Base-by-base conservation (phyloP, 2,888 invertebrate genomes). In the Temnothorax rugatulus region DNA sequence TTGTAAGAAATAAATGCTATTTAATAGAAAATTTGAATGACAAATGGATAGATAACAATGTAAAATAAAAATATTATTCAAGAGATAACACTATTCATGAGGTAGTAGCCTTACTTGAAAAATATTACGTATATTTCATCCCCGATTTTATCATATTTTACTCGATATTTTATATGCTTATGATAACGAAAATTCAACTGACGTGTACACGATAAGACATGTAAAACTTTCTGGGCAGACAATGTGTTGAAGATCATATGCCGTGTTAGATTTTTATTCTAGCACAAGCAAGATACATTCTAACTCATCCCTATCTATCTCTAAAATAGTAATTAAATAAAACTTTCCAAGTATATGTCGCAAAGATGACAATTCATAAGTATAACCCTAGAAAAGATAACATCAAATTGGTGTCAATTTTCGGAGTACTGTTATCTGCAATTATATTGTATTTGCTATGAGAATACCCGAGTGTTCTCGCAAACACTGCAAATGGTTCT, bases 401-500 rank as follows among this genome's bases (percentile, higher is more conserved):
- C 21, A 47, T 18, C 15, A 15, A 34, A 64, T 25, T 15, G 29
- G n/a, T 52, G 34, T 59, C 34, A 57, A 59, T 71, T 71, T 71
- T 69, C 57, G 59, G 18, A 21, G 38, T 25, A 47, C 21, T 34
- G 44, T 59, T 69, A 47, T 59, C 29, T n/a, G 25, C 29, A 5
- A 8, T 29, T n/a, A n/a, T 25, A 64, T 52, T 71, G 44, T 69
- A 59, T 57, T 69, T 59, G 8, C n/a, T n/a, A 71, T 25, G 8
- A 59, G 57, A 79, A 71, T 57, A 34, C 18, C 52, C 25, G 57
- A 47, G 38, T 57, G 44, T 34, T 79, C 69, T 79, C 69, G 57
- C 59, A 59, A 79, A 79, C 59, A 47, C 34, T 44, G 47, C 34
- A 59, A 81, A 81, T 59, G 73, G 21, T 38, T 71, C 79, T 71